phyloP scores from a whole-genome alignment of 2,113 vertebrate species.

The Melanotaenia duboulayi region DNA sequence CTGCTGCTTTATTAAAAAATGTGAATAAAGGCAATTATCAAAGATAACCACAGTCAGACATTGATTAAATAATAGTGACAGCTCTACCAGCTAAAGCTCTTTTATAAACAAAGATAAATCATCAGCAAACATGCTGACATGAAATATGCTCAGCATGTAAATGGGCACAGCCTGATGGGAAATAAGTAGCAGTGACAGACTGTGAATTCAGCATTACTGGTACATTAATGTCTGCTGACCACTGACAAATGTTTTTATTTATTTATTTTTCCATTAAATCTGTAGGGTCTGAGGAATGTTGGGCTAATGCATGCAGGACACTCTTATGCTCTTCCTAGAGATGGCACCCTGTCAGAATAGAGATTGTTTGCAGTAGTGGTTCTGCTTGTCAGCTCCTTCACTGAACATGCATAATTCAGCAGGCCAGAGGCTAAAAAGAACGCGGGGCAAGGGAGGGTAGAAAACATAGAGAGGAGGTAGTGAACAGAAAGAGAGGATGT shows the following conservation, averaged over 20 bases:
- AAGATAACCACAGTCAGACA: no score
- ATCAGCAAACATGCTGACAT: conserved; percentile 49
- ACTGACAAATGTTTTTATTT: not conserved
- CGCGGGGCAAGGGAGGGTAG: conserved; percentile 25
- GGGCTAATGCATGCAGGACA: conserved; percentile 53
- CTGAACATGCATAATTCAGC: conserved; percentile 76
- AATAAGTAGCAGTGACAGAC: conserved; percentile 40
- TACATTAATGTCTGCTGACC: conserved; percentile 49
- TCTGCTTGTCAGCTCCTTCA: conserved; percentile 75
- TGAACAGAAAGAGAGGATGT: conserved; percentile 20
- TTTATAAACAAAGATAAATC: conserved; percentile 3
- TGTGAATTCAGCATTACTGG: conserved; percentile 48
- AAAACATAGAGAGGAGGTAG: conserved; percentile 21
- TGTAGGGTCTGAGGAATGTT: not conserved
- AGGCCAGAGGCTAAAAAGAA: conserved; percentile 42
- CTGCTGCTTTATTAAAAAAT: no score
- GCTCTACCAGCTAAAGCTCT: not conserved
- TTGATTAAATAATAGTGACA: no score
- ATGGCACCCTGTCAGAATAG: conserved; percentile 62
- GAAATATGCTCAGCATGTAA: conserved; percentile 12
- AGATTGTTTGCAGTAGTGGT: conserved; percentile 69
- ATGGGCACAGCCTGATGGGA: conserved; percentile 26
- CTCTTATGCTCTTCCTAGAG: conserved; percentile 38
- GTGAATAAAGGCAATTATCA: no score
- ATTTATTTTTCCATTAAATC: not conserved